A percentile compares a stretch with the other conserved stretches of the same genome.
Conservation (phyloP, 2,113 vertebrate genomes). For the Stigmatopora argus region DNA sequence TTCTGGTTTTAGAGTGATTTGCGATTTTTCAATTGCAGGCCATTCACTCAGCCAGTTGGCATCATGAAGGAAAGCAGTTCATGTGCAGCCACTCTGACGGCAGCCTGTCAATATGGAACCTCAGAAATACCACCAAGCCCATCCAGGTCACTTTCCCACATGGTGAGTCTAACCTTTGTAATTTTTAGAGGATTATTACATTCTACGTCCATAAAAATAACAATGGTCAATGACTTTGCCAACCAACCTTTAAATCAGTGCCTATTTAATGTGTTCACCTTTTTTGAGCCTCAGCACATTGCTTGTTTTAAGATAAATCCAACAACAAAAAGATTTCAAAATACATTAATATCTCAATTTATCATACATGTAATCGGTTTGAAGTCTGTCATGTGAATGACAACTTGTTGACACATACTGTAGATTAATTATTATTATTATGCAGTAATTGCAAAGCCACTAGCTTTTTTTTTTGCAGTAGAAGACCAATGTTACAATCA, state of each 20-base stretch:
- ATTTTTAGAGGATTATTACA: background rate
- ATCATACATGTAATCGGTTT: background rate
- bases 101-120: constrained; percentile 92
- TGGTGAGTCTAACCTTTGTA: constrained; percentile 72
- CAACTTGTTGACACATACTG: background rate
- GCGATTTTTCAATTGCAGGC: constrained; percentile 68
- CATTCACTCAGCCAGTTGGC: constrained; percentile 96
- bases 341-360: background rate
- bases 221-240: background rate
- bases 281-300: background rate
- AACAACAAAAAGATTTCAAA: background rate
- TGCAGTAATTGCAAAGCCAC: background rate
- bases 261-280: background rate
- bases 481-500: background rate
- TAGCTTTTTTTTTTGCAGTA: background rate
- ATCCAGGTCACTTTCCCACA: constrained; percentile 95
- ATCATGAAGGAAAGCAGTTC: constrained; percentile 96
- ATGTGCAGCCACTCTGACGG: constrained; percentile 99
- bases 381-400: background rate
- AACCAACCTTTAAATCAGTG: background rate
- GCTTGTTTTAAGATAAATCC: background rate
- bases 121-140: constrained; percentile 88
- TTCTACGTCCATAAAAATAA: background rate
- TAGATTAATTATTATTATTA: background rate
- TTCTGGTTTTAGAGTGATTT: background rate